These are phyloP conservation scores for Neopipo cinnamomea DNA, from an alignment of 2,113 vertebrate genomes.

Conservation along the genomic window DNA sequence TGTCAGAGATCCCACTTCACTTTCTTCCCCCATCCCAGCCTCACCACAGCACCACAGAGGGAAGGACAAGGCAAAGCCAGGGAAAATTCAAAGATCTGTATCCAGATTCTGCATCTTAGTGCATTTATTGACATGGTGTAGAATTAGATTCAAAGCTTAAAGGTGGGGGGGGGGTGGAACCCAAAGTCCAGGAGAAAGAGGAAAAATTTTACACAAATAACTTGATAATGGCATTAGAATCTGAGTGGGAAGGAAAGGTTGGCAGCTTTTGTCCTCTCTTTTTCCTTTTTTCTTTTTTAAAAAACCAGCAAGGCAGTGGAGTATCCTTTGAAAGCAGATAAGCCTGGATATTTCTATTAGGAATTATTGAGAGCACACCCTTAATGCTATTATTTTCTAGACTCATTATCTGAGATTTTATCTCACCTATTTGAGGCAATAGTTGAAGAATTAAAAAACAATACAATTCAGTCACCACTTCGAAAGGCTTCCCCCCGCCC, in stretches of 20 bases:
- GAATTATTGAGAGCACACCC: background rate
- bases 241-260: background rate
- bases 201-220: background rate
- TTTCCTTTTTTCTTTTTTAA: background rate
- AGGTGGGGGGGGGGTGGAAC: accelerated
- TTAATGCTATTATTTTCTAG: background rate
- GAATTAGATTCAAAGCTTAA: background rate
- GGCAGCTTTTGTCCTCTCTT: background rate
- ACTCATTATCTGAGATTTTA: background rate
- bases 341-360: background rate
- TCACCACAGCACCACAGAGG: background rate
- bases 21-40: background rate
- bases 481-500: background rate
- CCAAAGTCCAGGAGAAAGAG: background rate
- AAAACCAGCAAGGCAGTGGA: background rate
- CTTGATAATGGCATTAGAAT: background rate
- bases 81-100: background rate
- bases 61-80: background rate
- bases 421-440: background rate
- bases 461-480: background rate
- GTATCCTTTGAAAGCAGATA: background rate
- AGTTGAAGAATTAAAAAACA: background rate
- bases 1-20: background rate
- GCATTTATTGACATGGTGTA: background rate
- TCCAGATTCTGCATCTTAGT: background rate